Evolutionary conservation across 1,140 invertebrate species (phyloP), one percentile per base, ranked within the genome.

Genomic region (Saccostrea glomerata): DNA sequence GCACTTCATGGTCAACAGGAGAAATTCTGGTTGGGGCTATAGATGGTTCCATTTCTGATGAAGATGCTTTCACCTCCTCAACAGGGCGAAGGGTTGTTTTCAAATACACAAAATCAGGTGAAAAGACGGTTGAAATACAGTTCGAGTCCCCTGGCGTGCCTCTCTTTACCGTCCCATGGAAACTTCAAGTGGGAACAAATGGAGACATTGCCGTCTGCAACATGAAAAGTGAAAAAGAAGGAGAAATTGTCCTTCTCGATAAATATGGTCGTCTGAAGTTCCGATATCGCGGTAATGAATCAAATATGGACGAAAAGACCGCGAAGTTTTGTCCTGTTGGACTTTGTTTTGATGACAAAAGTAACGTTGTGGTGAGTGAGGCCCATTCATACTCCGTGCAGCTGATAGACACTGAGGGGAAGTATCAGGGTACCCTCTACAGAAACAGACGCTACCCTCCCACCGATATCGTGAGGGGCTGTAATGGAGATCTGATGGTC

Each of bases 171-270:
- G 30, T 60, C 60, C 84, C 84, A 30, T 85, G 84, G 84, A 85
- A 85, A 85, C 25, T 85, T 13, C 84, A 85, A 63, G 84, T 85
- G 12, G 82, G 54, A n/a, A 56, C 84, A n/a, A 58, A 58, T 30
- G 84, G 84, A 17, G 84, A 85, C 58, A 85, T 85, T 63, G 84
- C 84, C 84, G 84, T 85, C 55, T 85, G 84, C 84, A 85, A 85
- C 1, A 85, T 85, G 84, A 85, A 54, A 60, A 60, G 47, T 85
- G 55, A 56, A 63, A 85, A 60, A 20, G 84, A 85, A 85, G 84
- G 84, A 30, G 47, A 85, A 20, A 30, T 85, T 15, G 20, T 85
- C 30, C 55, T 85, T 36, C 56, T 85, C 55, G 58, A 85, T 63
- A 85, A 85, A 63, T 63, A 85, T 36, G 84, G 84, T 63, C 84